Percentiles rank a stretch among this genome's conserved stretches.
These are phyloP conservation scores for Rattus norvegicus DNA, from an alignment of 2,113 vertebrate species.

Conservation along the genomic window GRCr8 NC_086034.1:76826001-76826500, in stretches of 20 bases:
- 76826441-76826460: too few species aligned
- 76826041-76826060: neutral
- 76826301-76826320: too few species aligned
- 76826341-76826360: too few species aligned
- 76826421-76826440: too few species aligned
- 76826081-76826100: neutral
- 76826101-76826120: neutral
- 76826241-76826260: neutral
- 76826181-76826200: neutral
- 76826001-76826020: neutral
- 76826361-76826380: too few species aligned
- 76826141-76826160: neutral
- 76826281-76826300: too few species aligned
- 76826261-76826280: neutral
- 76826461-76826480: too few species aligned
- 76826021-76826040: neutral
- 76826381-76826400: too few species aligned
- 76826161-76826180: neutral
- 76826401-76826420: too few species aligned
- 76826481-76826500: too few species aligned
- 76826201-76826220: neutral
- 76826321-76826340: too few species aligned
- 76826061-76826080: neutral
- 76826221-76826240: neutral
- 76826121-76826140: neutral